phyloP scores from a whole-genome alignment of 1,140 invertebrate genomes.

The Brachionus sp. region DNA sequence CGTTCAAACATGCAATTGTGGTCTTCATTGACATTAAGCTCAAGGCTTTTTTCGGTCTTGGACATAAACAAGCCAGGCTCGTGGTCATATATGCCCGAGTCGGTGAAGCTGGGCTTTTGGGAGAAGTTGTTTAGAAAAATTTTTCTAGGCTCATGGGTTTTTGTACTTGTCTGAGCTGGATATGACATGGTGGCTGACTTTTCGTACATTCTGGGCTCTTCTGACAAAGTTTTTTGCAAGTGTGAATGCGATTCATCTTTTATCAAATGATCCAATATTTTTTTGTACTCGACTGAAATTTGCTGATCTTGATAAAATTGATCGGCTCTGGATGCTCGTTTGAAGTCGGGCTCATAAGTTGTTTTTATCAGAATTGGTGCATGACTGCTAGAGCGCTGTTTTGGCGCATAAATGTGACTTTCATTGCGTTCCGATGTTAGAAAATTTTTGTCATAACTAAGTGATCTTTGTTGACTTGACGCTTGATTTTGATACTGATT shows the following conservation, averaged over 20 bases:
- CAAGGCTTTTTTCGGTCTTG: constrained; percentile 1
- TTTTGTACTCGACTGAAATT: neutral
- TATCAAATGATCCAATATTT: neutral
- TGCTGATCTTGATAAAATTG: neutral
- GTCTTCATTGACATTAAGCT: neutral
- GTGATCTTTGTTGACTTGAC: neutral
- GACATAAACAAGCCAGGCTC: neutral
- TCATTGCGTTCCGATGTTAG: neutral
- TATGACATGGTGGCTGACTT: neutral
- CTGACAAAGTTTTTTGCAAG: neutral
- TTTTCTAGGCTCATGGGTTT: neutral
- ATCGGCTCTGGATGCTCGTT: neutral
- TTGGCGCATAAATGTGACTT: neutral
- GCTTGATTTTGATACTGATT: neutral
- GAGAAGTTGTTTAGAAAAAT: neutral
- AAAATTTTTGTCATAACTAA: constrained; percentile 19
- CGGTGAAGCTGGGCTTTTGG: neutral
- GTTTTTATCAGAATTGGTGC: neutral
- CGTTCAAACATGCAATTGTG: neutral
- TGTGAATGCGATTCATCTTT: neutral
- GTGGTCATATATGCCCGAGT: neutral
- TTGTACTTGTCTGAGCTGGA: neutral
- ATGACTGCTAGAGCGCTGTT: neutral
- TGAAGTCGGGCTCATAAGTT: neutral
- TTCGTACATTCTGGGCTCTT: neutral